phyloP scores from a whole-genome alignment of 2,888 invertebrate genomes.

The Neoscelio sp. region DNA sequence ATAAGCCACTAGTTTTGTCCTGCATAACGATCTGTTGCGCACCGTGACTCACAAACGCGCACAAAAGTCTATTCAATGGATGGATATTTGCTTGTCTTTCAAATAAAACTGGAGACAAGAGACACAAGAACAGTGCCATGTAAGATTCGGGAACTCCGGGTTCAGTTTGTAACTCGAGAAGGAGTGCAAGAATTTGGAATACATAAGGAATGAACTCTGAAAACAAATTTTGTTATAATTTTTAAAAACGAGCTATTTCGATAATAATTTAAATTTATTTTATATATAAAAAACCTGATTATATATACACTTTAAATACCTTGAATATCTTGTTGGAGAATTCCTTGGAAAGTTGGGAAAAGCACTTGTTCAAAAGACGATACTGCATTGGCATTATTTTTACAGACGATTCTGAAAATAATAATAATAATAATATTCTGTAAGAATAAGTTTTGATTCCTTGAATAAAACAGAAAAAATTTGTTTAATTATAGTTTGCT shows the following conservation, averaged over 20 bases:
- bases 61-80: conserved; percentile 95
- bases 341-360: conserved; percentile 97
- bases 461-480: too few species aligned
- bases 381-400: conserved; percentile 91
- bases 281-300: too few species aligned
- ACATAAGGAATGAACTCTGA: conserved; percentile 99
- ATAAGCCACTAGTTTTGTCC: conserved; percentile 90
- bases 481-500: neutral
- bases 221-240: neutral
- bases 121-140: conserved; percentile 94
- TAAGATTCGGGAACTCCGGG: conserved; percentile 91
- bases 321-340: conserved; percentile 96
- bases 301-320: too few species aligned
- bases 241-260: neutral
- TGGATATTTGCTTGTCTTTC: conserved; percentile 97
- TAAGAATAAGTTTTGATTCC: neutral
- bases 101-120: conserved; percentile 96
- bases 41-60: conserved; percentile 92
- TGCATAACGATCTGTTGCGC: conserved; percentile 87
- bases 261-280: conserved; percentile 2
- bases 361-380: conserved; percentile 95
- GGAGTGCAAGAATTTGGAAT: conserved; percentile 97
- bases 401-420: conserved; percentile 91
- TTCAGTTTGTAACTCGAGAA: conserved; percentile 90
- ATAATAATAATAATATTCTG: conserved; percentile 8